phyloP scores from a whole-genome alignment of 2,888 invertebrate genomes.

The Prosapia bicincta region DNA sequence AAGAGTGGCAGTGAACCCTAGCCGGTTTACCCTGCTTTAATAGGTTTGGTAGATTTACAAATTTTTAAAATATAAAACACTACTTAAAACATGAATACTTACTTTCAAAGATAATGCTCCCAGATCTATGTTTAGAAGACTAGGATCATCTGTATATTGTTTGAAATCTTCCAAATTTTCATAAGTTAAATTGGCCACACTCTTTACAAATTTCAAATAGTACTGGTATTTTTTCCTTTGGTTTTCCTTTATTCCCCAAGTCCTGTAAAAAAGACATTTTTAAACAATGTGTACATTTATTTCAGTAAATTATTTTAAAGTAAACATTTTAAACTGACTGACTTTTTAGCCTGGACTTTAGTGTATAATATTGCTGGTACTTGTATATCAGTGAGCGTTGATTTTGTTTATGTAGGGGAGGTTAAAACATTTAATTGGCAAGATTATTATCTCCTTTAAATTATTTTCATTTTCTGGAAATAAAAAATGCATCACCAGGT shows the following conservation, averaged over 20 bases:
- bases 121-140: slow-evolving; percentile 39
- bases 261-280: slow-evolving; percentile 31
- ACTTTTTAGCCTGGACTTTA: no score
- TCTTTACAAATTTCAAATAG: slow-evolving; percentile 47
- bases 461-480: no score
- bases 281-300: background rate
- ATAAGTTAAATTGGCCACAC: slow-evolving; percentile 48
- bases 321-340: no score
- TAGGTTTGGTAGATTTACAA: slow-evolving; percentile 49
- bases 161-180: slow-evolving; percentile 46
- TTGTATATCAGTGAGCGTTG: no score
- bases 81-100: slow-evolving; percentile 43
- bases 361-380: no score
- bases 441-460: no score
- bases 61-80: slow-evolving; percentile 47
- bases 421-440: no score
- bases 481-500: no score
- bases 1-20: slow-evolving; percentile 45
- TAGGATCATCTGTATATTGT: slow-evolving; percentile 45
- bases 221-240: slow-evolving; percentile 43
- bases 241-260: slow-evolving; percentile 33
- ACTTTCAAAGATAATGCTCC: slow-evolving; percentile 33
- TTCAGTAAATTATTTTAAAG: background rate
- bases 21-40: slow-evolving; percentile 45
- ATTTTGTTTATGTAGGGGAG: no score